phyloP scores from a whole-genome alignment of 1,140 invertebrate species.

The Metopolophium dirhodum region DNA sequence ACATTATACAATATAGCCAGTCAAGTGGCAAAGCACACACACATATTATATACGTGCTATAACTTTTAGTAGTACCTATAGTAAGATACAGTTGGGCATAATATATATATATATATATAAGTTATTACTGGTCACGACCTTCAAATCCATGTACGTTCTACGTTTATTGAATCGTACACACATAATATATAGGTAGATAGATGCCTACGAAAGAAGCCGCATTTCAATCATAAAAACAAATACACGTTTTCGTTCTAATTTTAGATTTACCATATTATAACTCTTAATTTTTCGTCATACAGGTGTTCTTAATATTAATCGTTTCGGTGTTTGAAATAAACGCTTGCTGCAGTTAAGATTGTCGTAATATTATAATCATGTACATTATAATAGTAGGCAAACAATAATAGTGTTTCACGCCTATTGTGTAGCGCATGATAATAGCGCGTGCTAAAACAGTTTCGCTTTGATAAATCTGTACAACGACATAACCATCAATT shows the following conservation, averaged over 20 bases:
- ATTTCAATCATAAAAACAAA: background rate
- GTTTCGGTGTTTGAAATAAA: background rate
- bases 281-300: background rate
- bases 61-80: background rate
- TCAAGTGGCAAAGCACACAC: slow-evolving; percentile 15
- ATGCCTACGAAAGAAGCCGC: background rate
- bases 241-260: background rate
- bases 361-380: background rate
- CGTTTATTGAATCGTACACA: background rate
- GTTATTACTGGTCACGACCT: slow-evolving; percentile 11
- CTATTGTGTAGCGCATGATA: background rate
- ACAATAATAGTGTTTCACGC: background rate
- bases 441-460: background rate
- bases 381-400: background rate
- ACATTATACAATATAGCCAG: slow-evolving; percentile 39
- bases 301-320: background rate
- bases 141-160: slow-evolving; percentile 8
- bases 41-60: background rate
- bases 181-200: background rate
- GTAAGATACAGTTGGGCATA: background rate
- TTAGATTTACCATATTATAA: background rate
- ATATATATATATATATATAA: background rate
- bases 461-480: background rate
- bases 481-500: background rate
- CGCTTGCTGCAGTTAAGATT: too few relatives aligned